Conservation (phyloP, 2,797 vertebrate species). For the Dipus sagitta region DNA sequence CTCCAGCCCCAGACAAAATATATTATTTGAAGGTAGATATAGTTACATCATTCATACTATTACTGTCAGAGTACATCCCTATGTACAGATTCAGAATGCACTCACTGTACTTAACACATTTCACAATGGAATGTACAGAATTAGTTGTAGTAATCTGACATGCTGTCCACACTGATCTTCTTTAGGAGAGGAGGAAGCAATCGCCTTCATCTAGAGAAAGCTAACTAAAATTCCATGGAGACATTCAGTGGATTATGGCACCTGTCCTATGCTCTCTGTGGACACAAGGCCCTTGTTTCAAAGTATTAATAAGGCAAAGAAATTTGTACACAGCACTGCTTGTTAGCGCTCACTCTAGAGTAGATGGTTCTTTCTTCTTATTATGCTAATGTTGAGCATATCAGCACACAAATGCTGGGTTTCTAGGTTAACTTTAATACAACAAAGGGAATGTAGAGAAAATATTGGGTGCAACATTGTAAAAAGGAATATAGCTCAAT, state of each 20-base stretch:
- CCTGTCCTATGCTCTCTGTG: background rate
- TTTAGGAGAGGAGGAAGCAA: background rate
- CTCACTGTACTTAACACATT: background rate
- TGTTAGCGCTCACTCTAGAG: constrained; percentile 14
- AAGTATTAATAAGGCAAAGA: constrained; percentile 29
- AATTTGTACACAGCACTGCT: background rate
- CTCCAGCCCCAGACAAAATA: background rate
- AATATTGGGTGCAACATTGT: background rate
- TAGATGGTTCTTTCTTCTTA: background rate
- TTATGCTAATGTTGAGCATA: background rate
- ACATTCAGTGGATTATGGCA: background rate
- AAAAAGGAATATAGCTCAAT: background rate
- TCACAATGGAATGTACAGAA: constrained; percentile 19
- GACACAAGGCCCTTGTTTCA: constrained; percentile 1
- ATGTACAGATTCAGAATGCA: background rate
- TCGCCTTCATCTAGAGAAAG: constrained; percentile 31
- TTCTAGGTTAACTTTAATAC: constrained; percentile 11
- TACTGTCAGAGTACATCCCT: background rate
- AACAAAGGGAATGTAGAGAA: background rate
- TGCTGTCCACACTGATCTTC: background rate
- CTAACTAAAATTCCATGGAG: background rate
- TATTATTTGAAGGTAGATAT: constrained; percentile 7
- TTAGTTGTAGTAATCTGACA: constrained; percentile 5
- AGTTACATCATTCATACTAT: background rate
- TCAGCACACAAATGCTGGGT: background rate